Evolutionary conservation across 2,888 invertebrate species (phyloP).

Genomic region (Acanthosepion esculentum): DNA sequence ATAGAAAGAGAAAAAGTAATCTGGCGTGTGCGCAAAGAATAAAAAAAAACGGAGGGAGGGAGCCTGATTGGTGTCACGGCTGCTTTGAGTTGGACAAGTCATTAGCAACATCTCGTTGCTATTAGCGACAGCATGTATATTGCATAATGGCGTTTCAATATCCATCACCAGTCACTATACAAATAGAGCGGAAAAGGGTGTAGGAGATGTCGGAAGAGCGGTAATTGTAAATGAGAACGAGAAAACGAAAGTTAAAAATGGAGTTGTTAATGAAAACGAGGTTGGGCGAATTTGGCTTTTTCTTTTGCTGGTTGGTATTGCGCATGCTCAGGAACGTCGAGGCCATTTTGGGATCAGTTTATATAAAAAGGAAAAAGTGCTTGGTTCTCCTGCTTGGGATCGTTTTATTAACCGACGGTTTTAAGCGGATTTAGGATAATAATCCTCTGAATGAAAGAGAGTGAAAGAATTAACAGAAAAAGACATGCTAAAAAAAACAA

Average conservation of each 20-base stretch:
- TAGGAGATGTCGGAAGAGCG: background rate
- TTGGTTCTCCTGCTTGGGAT: background rate
- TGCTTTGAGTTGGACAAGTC: slow-evolving; percentile 8
- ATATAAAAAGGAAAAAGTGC: background rate
- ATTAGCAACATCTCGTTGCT: slow-evolving; percentile 33
- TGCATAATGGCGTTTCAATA: background rate
- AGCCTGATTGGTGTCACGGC: background rate
- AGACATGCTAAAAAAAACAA: too few relatives aligned
- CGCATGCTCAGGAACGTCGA: slow-evolving; percentile 8
- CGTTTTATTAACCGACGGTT: background rate
- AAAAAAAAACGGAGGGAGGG: background rate
- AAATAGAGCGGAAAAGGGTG: background rate
- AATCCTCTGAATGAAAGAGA: background rate
- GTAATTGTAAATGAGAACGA: background rate
- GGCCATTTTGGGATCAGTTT: background rate
- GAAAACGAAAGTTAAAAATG: background rate
- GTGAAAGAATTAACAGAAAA: background rate
- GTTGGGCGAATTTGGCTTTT: background rate
- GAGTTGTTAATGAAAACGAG: slow-evolving; percentile 6
- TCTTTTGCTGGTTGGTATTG: background rate
- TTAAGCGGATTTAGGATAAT: slow-evolving; percentile 2
- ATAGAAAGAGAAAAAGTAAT: too few relatives aligned
- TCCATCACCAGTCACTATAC: background rate
- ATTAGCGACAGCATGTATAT: background rate
- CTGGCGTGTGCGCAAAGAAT: too few relatives aligned